phyloP scores from a whole-genome alignment of 2,888 invertebrate species.

The Miltochrista miniata region DNA sequence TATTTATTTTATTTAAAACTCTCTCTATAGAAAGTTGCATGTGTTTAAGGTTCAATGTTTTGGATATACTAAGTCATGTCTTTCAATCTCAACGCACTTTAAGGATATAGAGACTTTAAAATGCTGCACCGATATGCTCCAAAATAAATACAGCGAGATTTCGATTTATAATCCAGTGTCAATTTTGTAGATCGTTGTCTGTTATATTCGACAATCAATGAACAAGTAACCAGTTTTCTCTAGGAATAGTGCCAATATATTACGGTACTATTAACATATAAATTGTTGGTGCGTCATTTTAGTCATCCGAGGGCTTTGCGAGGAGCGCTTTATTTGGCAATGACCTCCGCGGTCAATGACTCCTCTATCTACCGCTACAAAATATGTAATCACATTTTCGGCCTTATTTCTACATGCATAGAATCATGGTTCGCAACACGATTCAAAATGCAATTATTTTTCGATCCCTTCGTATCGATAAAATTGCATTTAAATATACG shows the following conservation, averaged over 20 bases:
- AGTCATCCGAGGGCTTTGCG: conserved; percentile 63
- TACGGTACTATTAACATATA: conserved; percentile 26
- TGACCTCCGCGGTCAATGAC: conserved; percentile 75
- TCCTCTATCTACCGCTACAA: conserved; percentile 31
- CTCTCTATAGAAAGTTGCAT: conserved; percentile 48
- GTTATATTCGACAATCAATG: conserved; percentile 27
- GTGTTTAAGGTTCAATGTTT: conserved; percentile 61
- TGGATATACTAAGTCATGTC: conserved; percentile 76
- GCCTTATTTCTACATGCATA: conserved; percentile 31
- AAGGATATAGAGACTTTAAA: conserved; percentile 62
- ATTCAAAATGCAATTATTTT: conserved; percentile 19
- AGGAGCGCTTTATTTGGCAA: conserved; percentile 75
- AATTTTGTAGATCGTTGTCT: conserved; percentile 20
- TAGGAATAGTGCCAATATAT: conserved; percentile 34
- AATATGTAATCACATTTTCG: conserved; percentile 20
- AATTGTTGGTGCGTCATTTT: conserved; percentile 59
- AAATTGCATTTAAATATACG: no score
- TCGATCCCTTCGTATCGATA: conserved; percentile 19
- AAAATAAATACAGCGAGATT: conserved; percentile 12
- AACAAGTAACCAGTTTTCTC: conserved; percentile 33
- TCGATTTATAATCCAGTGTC: conserved; percentile 1
- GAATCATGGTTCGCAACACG: conserved; percentile 15
- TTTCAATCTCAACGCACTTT: conserved; percentile 63
- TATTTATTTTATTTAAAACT: conserved; percentile 23
- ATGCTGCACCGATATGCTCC: conserved; percentile 48